phyloP scores from a whole-genome alignment of 2,888 invertebrate genomes.

The Amblyjoppa proteus region DNA sequence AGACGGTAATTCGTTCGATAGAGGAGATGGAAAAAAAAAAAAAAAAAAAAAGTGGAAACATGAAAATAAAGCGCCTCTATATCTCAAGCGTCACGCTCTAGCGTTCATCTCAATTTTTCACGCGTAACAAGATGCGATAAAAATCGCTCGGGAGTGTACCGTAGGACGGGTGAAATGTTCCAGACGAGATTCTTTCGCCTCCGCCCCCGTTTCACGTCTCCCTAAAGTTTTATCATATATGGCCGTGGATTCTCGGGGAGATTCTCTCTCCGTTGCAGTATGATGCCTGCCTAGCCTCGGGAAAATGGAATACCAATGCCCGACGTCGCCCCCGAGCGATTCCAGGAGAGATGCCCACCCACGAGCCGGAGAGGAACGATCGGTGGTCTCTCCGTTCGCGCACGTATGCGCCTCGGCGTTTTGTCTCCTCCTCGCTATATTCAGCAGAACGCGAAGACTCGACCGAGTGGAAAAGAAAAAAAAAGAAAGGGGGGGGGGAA shows the following conservation, averaged over 20 bases:
- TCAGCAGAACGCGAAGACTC: constrained; percentile 37
- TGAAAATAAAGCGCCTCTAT: constrained; percentile 21
- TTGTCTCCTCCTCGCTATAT: constrained; percentile 24
- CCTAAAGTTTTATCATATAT: constrained; percentile 60
- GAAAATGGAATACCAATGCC: constrained; percentile 61
- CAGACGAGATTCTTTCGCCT: constrained; percentile 47
- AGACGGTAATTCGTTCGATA: neutral
- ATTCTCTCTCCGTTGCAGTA: constrained; percentile 15
- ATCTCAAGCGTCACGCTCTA: constrained; percentile 33
- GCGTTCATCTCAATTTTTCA: constrained; percentile 51
- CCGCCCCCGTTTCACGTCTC: constrained; percentile 26
- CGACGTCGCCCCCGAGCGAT: constrained; percentile 38
- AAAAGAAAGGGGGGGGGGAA: constrained; percentile 16
- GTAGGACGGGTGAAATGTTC: constrained; percentile 21
- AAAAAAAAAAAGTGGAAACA: constrained; percentile 20
- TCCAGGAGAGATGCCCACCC: constrained; percentile 51
- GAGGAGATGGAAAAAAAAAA: neutral
- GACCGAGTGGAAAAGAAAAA: constrained; percentile 37
- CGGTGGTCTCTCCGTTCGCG: constrained; percentile 17
- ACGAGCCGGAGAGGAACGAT: constrained; percentile 31
- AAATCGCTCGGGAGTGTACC: constrained; percentile 37
- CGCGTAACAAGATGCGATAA: constrained; percentile 52
- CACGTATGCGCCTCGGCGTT: constrained; percentile 13
- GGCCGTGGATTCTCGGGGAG: constrained; percentile 53
- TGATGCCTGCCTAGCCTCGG: constrained; percentile 36